These are phyloP conservation scores for Hylia prasina DNA, from an alignment of 2,113 vertebrate genomes.

Conservation along the genomic window DNA sequence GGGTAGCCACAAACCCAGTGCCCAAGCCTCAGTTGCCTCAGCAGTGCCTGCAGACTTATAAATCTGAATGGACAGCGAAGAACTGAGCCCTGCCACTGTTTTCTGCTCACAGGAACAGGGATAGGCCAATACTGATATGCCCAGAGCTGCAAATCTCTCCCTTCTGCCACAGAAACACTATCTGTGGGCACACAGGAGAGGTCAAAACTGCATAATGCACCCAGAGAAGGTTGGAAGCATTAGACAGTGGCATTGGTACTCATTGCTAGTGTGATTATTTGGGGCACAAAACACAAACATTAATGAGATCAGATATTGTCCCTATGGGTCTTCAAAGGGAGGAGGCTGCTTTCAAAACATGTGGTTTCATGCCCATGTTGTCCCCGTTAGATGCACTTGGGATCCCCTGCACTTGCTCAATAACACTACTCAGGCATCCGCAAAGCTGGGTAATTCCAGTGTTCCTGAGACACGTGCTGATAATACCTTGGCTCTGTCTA, in stretches of 20 bases:
- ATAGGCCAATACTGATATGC: neutral
- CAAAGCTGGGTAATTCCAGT: constrained; percentile 53
- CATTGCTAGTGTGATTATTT: neutral
- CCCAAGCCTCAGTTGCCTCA: neutral
- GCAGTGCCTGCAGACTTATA: neutral
- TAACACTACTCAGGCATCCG: accelerated
- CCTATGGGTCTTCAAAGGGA: neutral
- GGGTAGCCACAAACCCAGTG: neutral
- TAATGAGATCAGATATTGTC: neutral
- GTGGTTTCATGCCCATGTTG: neutral
- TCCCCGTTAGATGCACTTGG: neutral
- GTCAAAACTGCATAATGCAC: neutral
- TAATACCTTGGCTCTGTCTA: neutral
- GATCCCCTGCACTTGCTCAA: constrained; percentile 19
- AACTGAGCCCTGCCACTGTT: neutral
- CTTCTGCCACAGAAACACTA: neutral
- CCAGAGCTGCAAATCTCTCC: neutral
- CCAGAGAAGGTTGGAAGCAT: neutral
- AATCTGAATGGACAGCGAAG: neutral
- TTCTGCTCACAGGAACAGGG: neutral
- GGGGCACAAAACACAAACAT: neutral
- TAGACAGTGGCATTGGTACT: neutral
- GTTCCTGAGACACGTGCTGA: neutral
- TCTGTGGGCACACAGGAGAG: neutral
- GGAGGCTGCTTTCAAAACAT: neutral